Conservation (phyloP, 2,113 vertebrate genomes). For the Marmota flaviventris region DNA sequence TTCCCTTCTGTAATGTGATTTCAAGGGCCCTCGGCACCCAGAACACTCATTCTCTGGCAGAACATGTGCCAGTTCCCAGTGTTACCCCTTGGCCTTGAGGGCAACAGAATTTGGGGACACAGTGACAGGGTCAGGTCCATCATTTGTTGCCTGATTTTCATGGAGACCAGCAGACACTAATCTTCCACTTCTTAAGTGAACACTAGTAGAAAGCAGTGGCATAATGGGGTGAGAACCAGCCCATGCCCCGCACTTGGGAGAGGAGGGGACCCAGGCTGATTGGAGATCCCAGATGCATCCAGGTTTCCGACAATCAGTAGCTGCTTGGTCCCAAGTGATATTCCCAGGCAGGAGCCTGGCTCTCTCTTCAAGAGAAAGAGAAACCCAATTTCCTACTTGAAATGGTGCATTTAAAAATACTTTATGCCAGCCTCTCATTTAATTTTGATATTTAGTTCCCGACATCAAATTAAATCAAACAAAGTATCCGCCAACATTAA, state of each 20-base stretch:
- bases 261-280: fast-evolving
- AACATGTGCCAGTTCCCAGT: fast-evolving
- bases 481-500: too few relatives aligned
- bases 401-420: too few relatives aligned
- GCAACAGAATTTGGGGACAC: neutral
- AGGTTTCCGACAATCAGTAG: fast-evolving
- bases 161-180: neutral
- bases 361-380: too few relatives aligned
- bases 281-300: neutral
- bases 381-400: too few relatives aligned
- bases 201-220: neutral
- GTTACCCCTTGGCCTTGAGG: too few relatives aligned
- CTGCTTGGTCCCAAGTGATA: neutral
- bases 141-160: neutral
- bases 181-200: neutral
- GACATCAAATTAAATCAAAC: too few relatives aligned
- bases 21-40: neutral
- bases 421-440: too few relatives aligned
- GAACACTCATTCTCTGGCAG: neutral
- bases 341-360: neutral
- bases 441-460: too few relatives aligned
- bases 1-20: neutral
- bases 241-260: too few relatives aligned
- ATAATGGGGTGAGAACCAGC: too few relatives aligned
- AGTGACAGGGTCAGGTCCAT: neutral